Base-by-base conservation (phyloP, 2,888 invertebrate species). In the Cetonia aurata region DNA sequence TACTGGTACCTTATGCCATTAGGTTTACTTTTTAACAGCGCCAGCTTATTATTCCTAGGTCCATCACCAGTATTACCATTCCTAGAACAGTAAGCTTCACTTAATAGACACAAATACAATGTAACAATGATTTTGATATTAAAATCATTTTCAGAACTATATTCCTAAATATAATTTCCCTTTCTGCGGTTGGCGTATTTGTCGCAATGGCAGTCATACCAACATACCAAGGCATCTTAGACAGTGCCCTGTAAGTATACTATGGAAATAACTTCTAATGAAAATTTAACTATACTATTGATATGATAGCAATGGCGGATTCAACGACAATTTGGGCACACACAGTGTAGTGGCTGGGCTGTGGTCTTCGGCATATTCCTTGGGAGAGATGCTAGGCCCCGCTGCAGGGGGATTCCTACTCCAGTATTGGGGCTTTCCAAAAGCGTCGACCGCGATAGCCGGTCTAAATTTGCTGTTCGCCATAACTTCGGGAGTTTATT, bases 321-420 rank as follows among this genome's bases (percentile, higher is more conserved):
- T 90, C 73, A 86, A 87, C 2, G 90, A 91, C 79, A 90, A 89
- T 48, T 80, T 92, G 48, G 87, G 89, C 3, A 93, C 92, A 0
- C 92, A 92, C 83, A 91, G 92, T 77, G 86, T 92, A 0, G 91
- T 93, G 44, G 92, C 92, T 0, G 93, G 92, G 8, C 86, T 92
- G 10, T 92, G 92, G 92, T 90, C 91, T 0, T 90, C 91, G 74
- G 89, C 91, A 79, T 92, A 92, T 82, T 92, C 92, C 0, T 83
- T 92, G 70, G 93, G 93, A 76, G 92, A 92, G 80, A 91, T 91
- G 69, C 85, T 91, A 25, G 89, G 89, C 0, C 92, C 92, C 0
- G 87, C 90, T 19, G 78, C 91, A 15, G 92, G 92, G 6, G 91
- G 92, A 1, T 85, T 88, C 0, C 81, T 92, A 0, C 85, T 91